Evolutionary conservation across 2,888 invertebrate genomes (phyloP), one percentile per base, ranked within the genome.

Genomic region (Gandaritis pyraliata): DNA sequence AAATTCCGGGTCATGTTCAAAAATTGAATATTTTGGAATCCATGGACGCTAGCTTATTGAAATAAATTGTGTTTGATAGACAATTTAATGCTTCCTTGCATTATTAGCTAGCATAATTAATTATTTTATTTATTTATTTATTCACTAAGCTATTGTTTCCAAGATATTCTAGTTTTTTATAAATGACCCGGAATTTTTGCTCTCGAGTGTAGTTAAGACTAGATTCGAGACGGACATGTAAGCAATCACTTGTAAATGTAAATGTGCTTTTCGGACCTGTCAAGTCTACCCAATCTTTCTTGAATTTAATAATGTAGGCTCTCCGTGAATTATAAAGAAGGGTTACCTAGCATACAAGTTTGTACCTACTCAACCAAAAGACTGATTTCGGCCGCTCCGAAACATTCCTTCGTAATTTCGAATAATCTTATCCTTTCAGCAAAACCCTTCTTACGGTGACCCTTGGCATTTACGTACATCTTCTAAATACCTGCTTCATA

Each of bases 321-420:
- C 54, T 64, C 55, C 49, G 61, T 73, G 65, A 76, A 77, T 77
- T 70, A 75, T 73, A 76, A 70, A 72, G 71, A 70, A 72, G 72
- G 73, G 70, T 68, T 43, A 16, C 43, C 43, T 43, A 64, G 58
- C 58, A 70, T 65, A 75, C 77, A 77, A 77, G 74, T 76, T 66
- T 66, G 66, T 72, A 75, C 74, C 76, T 73, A 72, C 68, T 72
- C 71, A 73, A 73, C 64, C 67, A 59, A 67, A 64, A 58, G 61
- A 65, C 72, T 72, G 75, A 74, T 76, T 76, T 73, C 76, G 64
- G 65, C 73, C 77, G 75, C 75, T 80, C 77, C 75, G 68, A 74
- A 72, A 72, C 69, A 61, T 69, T 65, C 68, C 68, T 56, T 61
- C 61, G 65, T 68, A 68, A 56, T 65, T 65, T 60, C 46, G 58